Evolutionary conservation across 2,888 invertebrate species (phyloP), one percentile per base, ranked within the genome.

Genomic region (Pseudococcus longispinus): DNA sequence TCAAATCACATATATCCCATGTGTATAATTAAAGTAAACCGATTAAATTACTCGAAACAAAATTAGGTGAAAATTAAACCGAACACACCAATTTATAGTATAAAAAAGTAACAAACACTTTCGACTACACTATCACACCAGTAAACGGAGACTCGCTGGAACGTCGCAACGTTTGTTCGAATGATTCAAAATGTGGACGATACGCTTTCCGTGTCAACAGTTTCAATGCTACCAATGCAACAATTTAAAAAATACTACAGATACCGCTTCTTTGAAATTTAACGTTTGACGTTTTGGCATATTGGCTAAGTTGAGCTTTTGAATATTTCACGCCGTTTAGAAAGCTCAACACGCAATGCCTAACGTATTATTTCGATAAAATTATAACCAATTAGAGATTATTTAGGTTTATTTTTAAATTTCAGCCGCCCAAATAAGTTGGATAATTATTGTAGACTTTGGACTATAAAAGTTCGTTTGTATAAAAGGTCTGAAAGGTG

Each of bases 121-220:
- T 29, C 83, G 51, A 83, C 83, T 42, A 83, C 83, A 83, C 83
- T 46, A 83, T 51, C 55, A 51, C 46, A 83, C 51, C 51, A n/a
- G 20, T 44, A 83, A 46, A 23, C 83, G 83, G 55, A 83, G 83
- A 83, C 83, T 83, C 83, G 83, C 83, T 83, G 83, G 83, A 83
- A 83, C 44, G 83, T 83, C 83, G 83, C 51, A 83, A 42, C 83
- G 83, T 83, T 83, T 46, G 32, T 83, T 51, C n/a, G 51, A 83
- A 83, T 55, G 83, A 83, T 29, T 51, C 83, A 55, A 83, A 83
- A 83, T 83, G 83, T 83, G 83, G 29, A 51, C 51, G 83, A 83
- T 51, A 83, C 55, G 83, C 83, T 83, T 83, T 83, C 83, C 83
- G 55, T 83, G 83, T 83, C 83, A 83, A 83, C 83, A 83, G 83